Base-by-base conservation (phyloP, 2,113 vertebrate species). In the Brevimyrus niger region DNA sequence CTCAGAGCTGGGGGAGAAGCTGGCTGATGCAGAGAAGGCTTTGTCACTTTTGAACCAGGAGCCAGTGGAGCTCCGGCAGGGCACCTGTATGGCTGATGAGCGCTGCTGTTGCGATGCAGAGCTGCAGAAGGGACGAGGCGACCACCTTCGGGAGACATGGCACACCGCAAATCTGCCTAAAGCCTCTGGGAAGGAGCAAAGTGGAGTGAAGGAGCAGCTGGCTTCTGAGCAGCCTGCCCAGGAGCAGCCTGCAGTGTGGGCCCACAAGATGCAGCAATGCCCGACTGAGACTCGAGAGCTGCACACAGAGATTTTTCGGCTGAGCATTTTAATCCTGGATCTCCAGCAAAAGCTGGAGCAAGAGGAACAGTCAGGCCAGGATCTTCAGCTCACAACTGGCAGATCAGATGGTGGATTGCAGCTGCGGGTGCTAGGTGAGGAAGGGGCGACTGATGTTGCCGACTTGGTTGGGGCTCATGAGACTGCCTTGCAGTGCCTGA, bases 251-350 rank as follows among this genome's bases (percentile, higher is more conserved):
- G 94, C 96, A 91, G 92, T 90, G 82, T 94, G 93, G 90, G 94
- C 93, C 51, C 92, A 92, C 85, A 95, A 96, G 90, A 92, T 93
- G 38, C 94, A 95, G 69, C 91, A 42, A 65, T 94, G 93, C 58
- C 96, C 96, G 91, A 91, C 90, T 4, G 96, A 97, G 90, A 96
- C 97, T 76, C 94, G 96, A 84, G 90, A 87, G 21, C 93, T 96
- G 50, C 96, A 96, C 91, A 88, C 91, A 69, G 95, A 97, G 85
- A 92, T 95, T 91, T 65, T 89, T 88, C 89, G 85, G 73, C 88
- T 94, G n/a, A 91, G 92, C 58, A 89, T 47, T 31, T 89, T 91
- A 10, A 93, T 96, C 47, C 86, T 91, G 23, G 92, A 95, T 76
- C 93, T 97, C 90, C 95, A 93, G 87, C 91, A 91, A 87, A 96